Evolutionary conservation across 2,888 invertebrate species (phyloP).

Genomic region (Petrophora chlorosata): DNA sequence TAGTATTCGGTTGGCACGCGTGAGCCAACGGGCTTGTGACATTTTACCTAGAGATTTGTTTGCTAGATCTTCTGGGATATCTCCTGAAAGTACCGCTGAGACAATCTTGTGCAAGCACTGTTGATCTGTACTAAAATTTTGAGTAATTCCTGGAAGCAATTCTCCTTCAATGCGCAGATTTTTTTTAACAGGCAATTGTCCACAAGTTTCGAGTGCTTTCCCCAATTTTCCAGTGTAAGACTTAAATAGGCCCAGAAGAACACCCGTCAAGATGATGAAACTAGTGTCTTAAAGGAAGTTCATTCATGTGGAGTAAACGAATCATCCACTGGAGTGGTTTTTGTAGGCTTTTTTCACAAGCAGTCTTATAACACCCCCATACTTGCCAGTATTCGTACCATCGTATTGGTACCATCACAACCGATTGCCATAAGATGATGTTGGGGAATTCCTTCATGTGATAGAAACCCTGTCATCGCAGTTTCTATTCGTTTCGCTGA

Average conservation of each 20-base stretch:
- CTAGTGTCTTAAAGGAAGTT: neutral
- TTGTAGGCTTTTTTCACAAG: neutral
- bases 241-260: neutral
- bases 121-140: neutral
- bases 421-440: neutral
- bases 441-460: neutral
- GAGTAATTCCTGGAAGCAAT: neutral
- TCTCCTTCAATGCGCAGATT: neutral
- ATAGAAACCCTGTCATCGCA: neutral
- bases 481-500: neutral
- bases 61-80: neutral
- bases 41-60: neutral
- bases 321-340: neutral
- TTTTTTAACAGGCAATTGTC: neutral
- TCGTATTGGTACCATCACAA: slow-evolving; percentile 1
- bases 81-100: neutral
- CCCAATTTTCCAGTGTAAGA: neutral
- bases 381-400: neutral
- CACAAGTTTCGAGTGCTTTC: neutral
- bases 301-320: neutral
- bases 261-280: neutral
- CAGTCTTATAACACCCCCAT: neutral
- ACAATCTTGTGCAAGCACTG: neutral
- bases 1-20: neutral
- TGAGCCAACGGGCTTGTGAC: neutral